A percentile compares a stretch with the other conserved stretches of the same genome.
Conservation (phyloP, 1,140 invertebrate genomes). For the Saxidomus purpurata region DNA sequence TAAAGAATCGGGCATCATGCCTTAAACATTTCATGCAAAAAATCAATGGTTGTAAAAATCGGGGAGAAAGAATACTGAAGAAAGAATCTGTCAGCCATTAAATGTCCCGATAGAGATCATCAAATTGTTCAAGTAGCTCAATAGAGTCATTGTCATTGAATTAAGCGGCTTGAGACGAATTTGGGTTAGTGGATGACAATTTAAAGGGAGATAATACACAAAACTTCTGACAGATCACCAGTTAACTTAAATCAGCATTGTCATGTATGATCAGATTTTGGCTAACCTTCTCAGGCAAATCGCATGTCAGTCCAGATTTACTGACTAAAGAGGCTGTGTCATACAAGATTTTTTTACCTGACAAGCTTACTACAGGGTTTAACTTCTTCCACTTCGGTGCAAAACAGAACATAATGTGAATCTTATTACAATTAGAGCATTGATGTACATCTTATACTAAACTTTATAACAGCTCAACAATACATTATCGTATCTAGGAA, state of each 20-base stretch:
- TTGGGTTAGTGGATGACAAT: slow-evolving; percentile 52
- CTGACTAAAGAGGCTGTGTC: background rate
- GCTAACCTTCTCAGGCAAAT: background rate
- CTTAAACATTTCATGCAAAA: slow-evolving; percentile 34
- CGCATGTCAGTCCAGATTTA: too few species aligned
- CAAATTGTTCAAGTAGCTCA: slow-evolving; percentile 64
- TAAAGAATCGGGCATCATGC: slow-evolving; percentile 12
- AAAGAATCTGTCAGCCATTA: slow-evolving; percentile 64
- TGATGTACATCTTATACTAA: too few species aligned
- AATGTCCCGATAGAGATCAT: slow-evolving; percentile 65
- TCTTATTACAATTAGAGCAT: too few species aligned
- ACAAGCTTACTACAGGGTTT: too few species aligned
- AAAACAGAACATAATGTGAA: too few species aligned
- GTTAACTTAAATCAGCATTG: slow-evolving; percentile 17
- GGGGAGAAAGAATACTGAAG: slow-evolving; percentile 38
- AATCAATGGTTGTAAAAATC: slow-evolving; percentile 65
- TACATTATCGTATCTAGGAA: too few species aligned
- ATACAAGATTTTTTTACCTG: too few species aligned
- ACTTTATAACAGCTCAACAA: too few species aligned
- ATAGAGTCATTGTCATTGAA: slow-evolving; percentile 62
- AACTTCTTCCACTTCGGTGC: too few species aligned
- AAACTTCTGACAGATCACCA: slow-evolving; percentile 29
- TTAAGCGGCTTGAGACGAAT: slow-evolving; percentile 55
- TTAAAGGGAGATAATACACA: slow-evolving; percentile 50
- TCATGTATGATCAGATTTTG: slow-evolving; percentile 37